phyloP scores from a whole-genome alignment of 2,113 vertebrate species.

The Tichodroma muraria region DNA sequence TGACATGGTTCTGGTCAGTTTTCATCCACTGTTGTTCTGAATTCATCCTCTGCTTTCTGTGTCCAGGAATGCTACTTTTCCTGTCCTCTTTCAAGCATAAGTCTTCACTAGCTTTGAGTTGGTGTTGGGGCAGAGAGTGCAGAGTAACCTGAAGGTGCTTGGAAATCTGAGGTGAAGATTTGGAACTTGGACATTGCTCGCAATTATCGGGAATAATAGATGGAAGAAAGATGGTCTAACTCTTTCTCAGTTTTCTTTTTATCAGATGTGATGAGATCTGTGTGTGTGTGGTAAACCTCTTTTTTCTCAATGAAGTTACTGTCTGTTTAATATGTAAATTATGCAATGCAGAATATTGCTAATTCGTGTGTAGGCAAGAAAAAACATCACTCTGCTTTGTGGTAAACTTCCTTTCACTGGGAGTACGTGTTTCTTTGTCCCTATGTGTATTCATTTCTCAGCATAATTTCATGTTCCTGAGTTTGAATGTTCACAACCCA shows the following conservation, averaged over 20 bases:
- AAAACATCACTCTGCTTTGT: neutral
- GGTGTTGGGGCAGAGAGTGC: neutral
- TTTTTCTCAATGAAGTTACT: constrained; percentile 9
- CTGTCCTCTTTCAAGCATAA: neutral
- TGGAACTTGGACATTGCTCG: neutral
- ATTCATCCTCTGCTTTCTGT: neutral
- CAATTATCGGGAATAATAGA: neutral
- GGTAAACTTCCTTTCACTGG: neutral
- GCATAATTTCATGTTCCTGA: neutral
- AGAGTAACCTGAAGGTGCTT: neutral
- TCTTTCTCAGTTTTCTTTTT: neutral
- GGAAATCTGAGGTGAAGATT: neutral
- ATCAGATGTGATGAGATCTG: neutral
- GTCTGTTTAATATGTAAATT: constrained; percentile 31
- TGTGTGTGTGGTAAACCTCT: neutral
- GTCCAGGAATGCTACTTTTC: neutral
- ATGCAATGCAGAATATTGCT: neutral
- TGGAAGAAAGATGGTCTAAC: neutral
- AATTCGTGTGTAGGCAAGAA: neutral
- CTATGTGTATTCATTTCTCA: neutral
- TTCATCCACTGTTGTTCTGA: neutral
- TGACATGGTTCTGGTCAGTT: neutral
- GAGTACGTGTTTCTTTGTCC: neutral
- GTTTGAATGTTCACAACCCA: neutral
- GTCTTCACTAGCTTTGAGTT: neutral